Conservation (phyloP, 2,797 vertebrate genomes). For the Accipiter fasciatus region DNA sequence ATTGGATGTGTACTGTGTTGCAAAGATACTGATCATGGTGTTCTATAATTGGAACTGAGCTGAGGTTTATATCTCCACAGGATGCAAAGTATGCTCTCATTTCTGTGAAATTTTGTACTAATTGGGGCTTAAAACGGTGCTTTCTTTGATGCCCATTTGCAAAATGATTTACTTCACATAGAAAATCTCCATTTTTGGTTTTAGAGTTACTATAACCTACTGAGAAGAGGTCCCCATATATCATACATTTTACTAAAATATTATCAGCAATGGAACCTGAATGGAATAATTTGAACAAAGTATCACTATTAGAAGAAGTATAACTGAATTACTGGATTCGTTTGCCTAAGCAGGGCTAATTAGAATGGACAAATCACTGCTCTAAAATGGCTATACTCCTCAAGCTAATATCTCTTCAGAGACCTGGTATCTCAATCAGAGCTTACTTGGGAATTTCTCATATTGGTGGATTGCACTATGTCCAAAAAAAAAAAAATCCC, state of each 20-base stretch:
- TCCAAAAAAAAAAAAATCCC: not conserved
- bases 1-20: not conserved
- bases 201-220: not conserved
- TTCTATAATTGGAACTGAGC: constrained; percentile 9
- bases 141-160: not conserved
- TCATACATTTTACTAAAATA: not conserved
- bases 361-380: constrained; percentile 24
- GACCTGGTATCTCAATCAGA: not conserved
- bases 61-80: constrained; percentile 37
- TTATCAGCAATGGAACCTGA: not conserved
- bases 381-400: not conserved
- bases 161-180: not conserved
- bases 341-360: constrained; percentile 36
- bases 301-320: constrained; percentile 12
- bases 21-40: not conserved
- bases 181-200: not conserved
- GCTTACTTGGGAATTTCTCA: not conserved
- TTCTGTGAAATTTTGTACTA: constrained; percentile 16
- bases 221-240: not conserved
- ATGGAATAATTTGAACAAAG: constrained; percentile 37
- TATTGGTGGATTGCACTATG: not conserved
- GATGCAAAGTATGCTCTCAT: constrained; percentile 14
- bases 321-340: constrained; percentile 5
- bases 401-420: constrained; percentile 24
- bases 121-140: not conserved